phyloP scores from a whole-genome alignment of 2,113 vertebrate species.

The Siniperca chuatsi region DNA sequence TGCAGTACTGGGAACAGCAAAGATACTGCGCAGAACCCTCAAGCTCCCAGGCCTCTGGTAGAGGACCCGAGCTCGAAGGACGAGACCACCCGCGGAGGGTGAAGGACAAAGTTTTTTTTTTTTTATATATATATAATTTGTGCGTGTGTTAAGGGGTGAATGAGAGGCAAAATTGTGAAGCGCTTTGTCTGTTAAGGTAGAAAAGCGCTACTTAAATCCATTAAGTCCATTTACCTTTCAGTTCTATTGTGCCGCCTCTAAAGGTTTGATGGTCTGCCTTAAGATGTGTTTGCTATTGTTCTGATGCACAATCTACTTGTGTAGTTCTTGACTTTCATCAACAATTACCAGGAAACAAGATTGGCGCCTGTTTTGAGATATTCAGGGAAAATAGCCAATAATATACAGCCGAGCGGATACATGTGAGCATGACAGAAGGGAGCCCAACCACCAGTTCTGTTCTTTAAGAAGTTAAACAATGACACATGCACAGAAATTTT shows the following conservation, averaged over 20 bases:
- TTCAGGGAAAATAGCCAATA: background rate
- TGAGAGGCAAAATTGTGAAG: too few species aligned
- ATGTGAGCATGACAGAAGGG: background rate
- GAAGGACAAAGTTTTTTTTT: too few species aligned
- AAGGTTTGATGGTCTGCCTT: constrained; percentile 10
- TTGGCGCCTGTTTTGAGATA: background rate
- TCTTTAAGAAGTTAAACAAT: background rate
- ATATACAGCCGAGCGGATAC: background rate
- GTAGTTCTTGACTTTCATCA: background rate
- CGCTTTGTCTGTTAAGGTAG: too few species aligned
- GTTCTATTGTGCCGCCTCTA: background rate
- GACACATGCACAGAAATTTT: background rate
- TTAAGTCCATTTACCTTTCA: background rate
- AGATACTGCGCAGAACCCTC: too few species aligned
- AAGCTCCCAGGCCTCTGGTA: too few species aligned
- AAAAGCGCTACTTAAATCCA: too few species aligned
- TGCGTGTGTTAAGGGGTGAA: too few species aligned
- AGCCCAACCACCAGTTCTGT: background rate
- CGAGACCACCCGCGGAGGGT: too few species aligned
- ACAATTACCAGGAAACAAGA: constrained; percentile 5
- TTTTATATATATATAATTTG: too few species aligned
- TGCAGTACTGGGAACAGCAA: too few species aligned
- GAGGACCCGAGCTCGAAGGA: too few species aligned
- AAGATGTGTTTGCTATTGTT: background rate
- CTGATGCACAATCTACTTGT: background rate